These are phyloP conservation scores for Agrilus mali DNA, from an alignment of 2,888 invertebrate genomes.

Conservation along the genomic window DNA sequence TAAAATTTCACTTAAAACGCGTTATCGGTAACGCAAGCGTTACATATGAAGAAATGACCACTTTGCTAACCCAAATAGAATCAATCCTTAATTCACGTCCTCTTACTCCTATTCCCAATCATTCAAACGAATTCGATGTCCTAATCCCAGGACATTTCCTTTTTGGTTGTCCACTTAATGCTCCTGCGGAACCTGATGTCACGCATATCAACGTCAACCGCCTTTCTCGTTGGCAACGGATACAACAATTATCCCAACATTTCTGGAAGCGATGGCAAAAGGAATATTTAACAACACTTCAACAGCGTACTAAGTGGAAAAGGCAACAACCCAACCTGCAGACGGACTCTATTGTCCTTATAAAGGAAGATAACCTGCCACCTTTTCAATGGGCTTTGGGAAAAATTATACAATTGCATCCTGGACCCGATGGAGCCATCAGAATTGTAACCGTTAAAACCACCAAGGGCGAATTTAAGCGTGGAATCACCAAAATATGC, in stretches of 20 bases:
- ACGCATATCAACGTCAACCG: slow-evolving; percentile 1
- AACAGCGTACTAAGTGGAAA: neutral
- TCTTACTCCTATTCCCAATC: slow-evolving; percentile 8
- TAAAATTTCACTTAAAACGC: too few species aligned
- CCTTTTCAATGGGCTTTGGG: neutral
- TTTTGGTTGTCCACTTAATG: slow-evolving; percentile 6
- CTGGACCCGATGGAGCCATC: slow-evolving; percentile 1
- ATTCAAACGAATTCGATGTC: slow-evolving; percentile 5
- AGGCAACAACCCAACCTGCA: neutral
- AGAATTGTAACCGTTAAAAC: slow-evolving; percentile 1
- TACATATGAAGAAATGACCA: slow-evolving; percentile 8
- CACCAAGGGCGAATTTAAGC: too few species aligned
- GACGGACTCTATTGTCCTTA: slow-evolving; percentile 1
- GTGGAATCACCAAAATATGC: neutral
- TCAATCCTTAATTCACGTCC: slow-evolving; percentile 14
- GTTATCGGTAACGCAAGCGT: too few species aligned
- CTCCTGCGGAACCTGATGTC: slow-evolving; percentile 8
- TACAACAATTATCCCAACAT: slow-evolving; percentile 2
- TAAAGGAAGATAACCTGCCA: slow-evolving; percentile 3
- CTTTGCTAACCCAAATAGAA: slow-evolving; percentile 13
- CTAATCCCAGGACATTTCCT: slow-evolving; percentile 13
- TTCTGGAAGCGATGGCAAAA: slow-evolving; percentile 4
- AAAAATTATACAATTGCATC: neutral
- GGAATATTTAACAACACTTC: slow-evolving; percentile 2
- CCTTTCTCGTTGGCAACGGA: slow-evolving; percentile 1